Evolutionary conservation across 2,888 invertebrate species (phyloP).

Genomic region (Lithosia quadra): DNA sequence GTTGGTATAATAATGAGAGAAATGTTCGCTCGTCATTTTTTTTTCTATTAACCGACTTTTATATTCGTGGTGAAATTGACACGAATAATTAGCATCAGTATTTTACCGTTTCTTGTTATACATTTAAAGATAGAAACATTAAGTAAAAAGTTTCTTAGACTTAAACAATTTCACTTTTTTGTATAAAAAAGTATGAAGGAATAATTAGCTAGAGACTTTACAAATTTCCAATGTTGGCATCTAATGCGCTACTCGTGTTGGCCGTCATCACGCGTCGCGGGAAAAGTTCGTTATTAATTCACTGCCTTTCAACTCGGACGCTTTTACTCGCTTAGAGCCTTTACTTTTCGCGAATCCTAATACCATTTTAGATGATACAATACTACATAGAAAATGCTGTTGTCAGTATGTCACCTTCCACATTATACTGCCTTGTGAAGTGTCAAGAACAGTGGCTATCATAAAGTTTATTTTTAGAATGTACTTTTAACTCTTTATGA

Average conservation of each 20-base stretch:
- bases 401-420: constrained; percentile 4
- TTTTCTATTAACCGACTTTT: constrained; percentile 23
- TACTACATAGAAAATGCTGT: constrained; percentile 9
- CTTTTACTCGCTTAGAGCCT: constrained; percentile 72
- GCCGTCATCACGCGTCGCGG: constrained; percentile 86
- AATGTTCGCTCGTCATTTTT: constrained; percentile 8
- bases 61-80: constrained; percentile 25
- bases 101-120: constrained; percentile 24
- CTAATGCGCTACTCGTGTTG: constrained; percentile 86
- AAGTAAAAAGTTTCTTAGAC: constrained; percentile 60
- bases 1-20: not conserved
- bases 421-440: constrained; percentile 2
- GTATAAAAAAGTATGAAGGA: constrained; percentile 53
- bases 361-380: constrained; percentile 54
- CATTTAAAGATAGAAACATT: constrained; percentile 23
- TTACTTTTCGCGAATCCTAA: constrained; percentile 58
- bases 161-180: constrained; percentile 50
- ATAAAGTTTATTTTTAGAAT: not conserved
- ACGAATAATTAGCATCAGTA: constrained; percentile 19
- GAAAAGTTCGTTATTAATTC: constrained; percentile 85
- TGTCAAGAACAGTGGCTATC: not conserved
- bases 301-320: constrained; percentile 76
- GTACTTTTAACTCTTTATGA: not conserved
- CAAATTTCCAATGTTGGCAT: constrained; percentile 72
- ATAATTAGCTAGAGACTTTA: constrained; percentile 75